These are phyloP conservation scores for Caenorhabditis brenneri DNA, from an alignment of 1,140 invertebrate genomes.

Conservation along the genomic window DNA sequence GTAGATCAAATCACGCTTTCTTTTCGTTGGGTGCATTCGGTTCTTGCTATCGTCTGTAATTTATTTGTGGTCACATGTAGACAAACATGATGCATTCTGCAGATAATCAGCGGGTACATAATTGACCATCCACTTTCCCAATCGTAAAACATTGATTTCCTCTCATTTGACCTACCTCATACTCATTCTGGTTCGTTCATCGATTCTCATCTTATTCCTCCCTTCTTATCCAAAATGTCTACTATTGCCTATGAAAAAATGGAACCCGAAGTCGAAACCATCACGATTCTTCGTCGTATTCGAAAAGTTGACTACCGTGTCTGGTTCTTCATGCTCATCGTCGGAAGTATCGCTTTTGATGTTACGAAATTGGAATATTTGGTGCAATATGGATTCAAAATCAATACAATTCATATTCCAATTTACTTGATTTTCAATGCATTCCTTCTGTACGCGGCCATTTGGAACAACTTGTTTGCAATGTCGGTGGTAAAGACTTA, in stretches of 20 bases:
- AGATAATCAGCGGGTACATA: not conserved
- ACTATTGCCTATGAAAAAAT: not conserved
- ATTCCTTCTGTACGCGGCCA: not conserved
- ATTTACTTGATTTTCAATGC: not conserved
- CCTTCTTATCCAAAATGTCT: not conserved
- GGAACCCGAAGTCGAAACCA: not conserved
- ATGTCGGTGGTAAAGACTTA: not conserved
- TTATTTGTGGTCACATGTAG: not conserved
- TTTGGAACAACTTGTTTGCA: not conserved
- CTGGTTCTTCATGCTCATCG: constrained; percentile 24
- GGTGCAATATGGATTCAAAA: constrained; percentile 22
- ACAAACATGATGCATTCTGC: not conserved
- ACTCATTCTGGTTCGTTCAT: not conserved
- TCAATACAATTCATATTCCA: constrained; percentile 23
- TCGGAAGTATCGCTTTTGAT: constrained; percentile 18
- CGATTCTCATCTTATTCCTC: not conserved
- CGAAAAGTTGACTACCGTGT: constrained; percentile 1
- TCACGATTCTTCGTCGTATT: not conserved
- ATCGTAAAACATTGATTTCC: not conserved
- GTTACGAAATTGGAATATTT: constrained; percentile 32
- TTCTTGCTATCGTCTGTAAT: not conserved
- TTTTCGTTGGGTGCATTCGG: too few relatives aligned
- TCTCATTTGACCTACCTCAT: not conserved
- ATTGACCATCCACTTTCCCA: constrained; percentile 10
- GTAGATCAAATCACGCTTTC: too few relatives aligned